Percentiles rank a stretch among this genome's conserved stretches.
Evolutionary conservation across 1,140 invertebrate species (phyloP).

Genomic region (Brachionus calyciflorus): DNA sequence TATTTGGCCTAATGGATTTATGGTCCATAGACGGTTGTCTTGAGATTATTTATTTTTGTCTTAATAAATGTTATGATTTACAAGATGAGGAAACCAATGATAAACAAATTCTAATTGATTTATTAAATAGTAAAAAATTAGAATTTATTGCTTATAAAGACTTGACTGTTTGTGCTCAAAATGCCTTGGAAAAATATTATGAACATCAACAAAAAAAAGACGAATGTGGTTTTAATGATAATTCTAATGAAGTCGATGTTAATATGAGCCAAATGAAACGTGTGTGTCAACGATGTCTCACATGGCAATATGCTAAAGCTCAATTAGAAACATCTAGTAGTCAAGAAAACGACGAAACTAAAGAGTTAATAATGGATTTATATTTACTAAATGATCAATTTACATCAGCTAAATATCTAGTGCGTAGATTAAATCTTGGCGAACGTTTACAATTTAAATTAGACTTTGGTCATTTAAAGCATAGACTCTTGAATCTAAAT

Average conservation of each 20-base stretch:
- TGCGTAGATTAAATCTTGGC: not conserved
- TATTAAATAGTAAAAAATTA: not conserved
- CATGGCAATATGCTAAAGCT: constrained; percentile 38
- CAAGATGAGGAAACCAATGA: not conserved
- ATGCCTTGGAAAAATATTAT: constrained; percentile 33
- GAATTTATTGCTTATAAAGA: constrained; percentile 35
- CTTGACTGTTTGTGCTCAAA: constrained; percentile 30
- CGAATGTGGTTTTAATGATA: constrained; percentile 3
- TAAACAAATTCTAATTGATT: not conserved
- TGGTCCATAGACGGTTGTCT: constrained; percentile 52
- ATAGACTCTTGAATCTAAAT: constrained; percentile 18
- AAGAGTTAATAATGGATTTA: constrained; percentile 28
- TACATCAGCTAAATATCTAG: constrained; percentile 17
- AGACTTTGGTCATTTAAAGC: constrained; percentile 43
- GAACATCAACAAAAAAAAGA: constrained; percentile 40
- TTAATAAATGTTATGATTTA: constrained; percentile 42
- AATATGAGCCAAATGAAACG: constrained; percentile 33
- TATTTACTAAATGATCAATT: constrained; percentile 43
- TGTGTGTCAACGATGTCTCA: constrained; percentile 38
- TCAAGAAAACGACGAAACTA: not conserved
- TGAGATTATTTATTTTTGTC: constrained; percentile 53
- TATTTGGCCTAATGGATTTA: constrained; percentile 51
- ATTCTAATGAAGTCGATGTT: not conserved
- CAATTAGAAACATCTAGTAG: not conserved
- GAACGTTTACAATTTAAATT: constrained; percentile 27